Percentiles rank a stretch among this genome's conserved stretches.
These are phyloP conservation scores for Clamator glandarius DNA, from an alignment of 2,797 vertebrate species.

Conservation along the genomic window DNA sequence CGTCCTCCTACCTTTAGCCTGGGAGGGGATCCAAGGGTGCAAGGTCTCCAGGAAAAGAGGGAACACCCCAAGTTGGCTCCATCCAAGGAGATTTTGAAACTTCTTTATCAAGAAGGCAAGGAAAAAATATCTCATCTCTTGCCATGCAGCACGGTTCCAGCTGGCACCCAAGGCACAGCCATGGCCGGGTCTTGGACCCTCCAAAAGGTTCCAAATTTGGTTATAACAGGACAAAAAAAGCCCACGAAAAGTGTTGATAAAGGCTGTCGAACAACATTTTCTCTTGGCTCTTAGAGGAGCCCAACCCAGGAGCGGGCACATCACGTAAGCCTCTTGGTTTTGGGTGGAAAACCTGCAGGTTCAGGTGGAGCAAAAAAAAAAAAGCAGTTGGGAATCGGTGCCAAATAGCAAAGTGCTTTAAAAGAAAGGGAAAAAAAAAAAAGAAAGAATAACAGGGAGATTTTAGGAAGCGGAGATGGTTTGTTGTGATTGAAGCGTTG, in stretches of 20 bases:
- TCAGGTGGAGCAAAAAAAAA: not conserved
- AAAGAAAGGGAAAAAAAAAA: not conserved
- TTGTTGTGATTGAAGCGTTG: not conserved
- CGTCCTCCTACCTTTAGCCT: not conserved
- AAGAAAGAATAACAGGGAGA: not conserved
- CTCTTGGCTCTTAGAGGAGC: not conserved
- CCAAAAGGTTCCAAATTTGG: not conserved
- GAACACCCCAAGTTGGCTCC: not conserved
- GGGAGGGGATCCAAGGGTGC: accelerated
- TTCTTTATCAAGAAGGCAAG: not conserved
- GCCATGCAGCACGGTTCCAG: accelerated
- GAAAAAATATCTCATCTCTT: not conserved
- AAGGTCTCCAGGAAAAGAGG: not conserved
- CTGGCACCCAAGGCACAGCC: not conserved
- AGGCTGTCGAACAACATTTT: not conserved
- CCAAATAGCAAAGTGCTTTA: conserved; percentile 40
- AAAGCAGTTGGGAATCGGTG: not conserved
- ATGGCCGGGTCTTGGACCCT: accelerated
- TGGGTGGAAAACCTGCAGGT: not conserved
- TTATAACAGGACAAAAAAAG: not conserved
- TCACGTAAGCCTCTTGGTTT: not conserved
- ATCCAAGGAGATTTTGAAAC: not conserved
- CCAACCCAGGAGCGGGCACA: not conserved
- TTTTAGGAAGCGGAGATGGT: not conserved
- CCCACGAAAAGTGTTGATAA: accelerated